phyloP scores from a whole-genome alignment of 2,797 vertebrate species.

The Morelia viridis region DNA sequence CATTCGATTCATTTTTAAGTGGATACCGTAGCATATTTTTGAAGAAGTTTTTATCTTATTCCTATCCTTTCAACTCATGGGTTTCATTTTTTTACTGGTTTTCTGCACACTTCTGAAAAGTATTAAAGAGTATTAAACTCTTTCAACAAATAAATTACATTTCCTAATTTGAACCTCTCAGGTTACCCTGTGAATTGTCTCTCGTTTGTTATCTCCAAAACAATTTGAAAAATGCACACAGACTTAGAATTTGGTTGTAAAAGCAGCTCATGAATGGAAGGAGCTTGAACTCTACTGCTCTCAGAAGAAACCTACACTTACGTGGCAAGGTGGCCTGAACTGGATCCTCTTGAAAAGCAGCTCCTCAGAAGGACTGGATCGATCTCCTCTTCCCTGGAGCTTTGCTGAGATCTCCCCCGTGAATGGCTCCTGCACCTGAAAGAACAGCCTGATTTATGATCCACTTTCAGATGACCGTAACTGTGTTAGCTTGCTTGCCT shows the following conservation, averaged over 20 bases:
- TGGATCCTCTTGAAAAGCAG: background rate
- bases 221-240: background rate
- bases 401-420: background rate
- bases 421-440: background rate
- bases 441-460: background rate
- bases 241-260: background rate
- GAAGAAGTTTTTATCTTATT: background rate
- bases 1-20: background rate
- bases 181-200: background rate
- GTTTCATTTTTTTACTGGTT: background rate
- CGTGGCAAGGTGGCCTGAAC: background rate
- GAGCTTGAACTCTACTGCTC: background rate
- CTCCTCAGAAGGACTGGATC: background rate
- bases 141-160: background rate
- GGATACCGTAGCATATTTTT: background rate
- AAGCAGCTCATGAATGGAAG: background rate
- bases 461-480: background rate
- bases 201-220: background rate
- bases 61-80: background rate
- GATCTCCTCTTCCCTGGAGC: background rate
- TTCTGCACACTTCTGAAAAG: background rate
- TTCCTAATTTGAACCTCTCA: background rate
- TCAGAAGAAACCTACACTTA: background rate
- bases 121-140: background rate
- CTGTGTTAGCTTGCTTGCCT: background rate